phyloP scores from a whole-genome alignment of 2,797 vertebrate genomes.

The Diplodus puntazzo region DNA sequence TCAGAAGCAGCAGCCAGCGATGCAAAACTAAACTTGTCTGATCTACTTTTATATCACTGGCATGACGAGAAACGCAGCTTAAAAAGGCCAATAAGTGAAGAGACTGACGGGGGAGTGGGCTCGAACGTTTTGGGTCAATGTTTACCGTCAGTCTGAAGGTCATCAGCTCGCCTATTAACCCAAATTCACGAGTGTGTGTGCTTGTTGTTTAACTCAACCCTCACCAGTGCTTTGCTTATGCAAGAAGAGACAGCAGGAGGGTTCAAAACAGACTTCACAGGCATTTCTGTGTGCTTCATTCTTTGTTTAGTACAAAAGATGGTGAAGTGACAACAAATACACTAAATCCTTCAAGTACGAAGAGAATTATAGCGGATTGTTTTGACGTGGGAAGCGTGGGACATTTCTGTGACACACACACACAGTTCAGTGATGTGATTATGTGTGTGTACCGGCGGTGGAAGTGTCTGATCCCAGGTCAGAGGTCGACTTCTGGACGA shows the following conservation, averaged over 20 bases:
- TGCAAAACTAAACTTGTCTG: background rate
- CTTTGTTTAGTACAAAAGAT: background rate
- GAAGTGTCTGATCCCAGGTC: slow-evolving; percentile 79
- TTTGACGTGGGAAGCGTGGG: background rate
- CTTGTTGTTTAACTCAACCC: background rate
- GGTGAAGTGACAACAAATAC: background rate
- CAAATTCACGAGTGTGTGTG: background rate
- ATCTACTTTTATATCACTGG: background rate
- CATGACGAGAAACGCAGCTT: background rate
- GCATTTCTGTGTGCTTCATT: background rate
- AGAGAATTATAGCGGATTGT: background rate
- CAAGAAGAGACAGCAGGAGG: background rate
- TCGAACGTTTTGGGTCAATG: background rate
- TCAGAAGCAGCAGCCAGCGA: no score
- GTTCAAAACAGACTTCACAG: background rate
- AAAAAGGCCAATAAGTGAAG: slow-evolving; percentile 10
- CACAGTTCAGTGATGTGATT: no score
- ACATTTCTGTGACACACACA: background rate
- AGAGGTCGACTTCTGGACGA: slow-evolving; percentile 78
- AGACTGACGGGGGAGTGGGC: background rate
- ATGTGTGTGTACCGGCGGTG: slow-evolving; percentile 54
- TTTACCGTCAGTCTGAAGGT: slow-evolving; percentile 65
- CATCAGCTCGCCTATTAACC: slow-evolving; percentile 22
- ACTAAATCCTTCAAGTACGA: background rate
- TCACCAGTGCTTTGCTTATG: background rate